Conservation (phyloP, 1,140 invertebrate genomes). For the Bilobella aurantiaca region DNA sequence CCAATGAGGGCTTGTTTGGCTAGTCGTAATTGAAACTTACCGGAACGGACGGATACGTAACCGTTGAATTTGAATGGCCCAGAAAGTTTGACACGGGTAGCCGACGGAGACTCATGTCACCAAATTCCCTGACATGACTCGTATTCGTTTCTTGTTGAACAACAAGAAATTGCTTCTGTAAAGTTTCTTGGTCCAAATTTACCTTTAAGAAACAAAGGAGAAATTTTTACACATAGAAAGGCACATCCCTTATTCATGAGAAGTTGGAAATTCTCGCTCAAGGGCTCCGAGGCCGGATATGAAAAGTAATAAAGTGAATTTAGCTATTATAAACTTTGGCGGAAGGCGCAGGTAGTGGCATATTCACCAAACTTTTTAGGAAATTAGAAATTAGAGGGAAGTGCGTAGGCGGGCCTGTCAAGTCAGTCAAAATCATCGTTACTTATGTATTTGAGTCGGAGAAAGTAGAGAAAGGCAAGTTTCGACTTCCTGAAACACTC, state of each 20-base stretch:
- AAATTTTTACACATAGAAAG: not conserved
- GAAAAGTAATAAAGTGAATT: too few species aligned
- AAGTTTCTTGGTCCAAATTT: constrained; percentile 45
- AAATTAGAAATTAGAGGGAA: not conserved
- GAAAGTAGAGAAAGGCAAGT: not conserved
- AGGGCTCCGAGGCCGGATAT: not conserved
- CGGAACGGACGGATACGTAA: constrained; percentile 19
- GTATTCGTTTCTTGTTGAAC: constrained; percentile 51
- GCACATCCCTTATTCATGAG: not conserved
- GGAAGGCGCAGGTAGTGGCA: not conserved
- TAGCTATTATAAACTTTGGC: not conserved
- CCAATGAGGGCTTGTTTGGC: constrained; percentile 2
- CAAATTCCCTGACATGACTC: constrained; percentile 52
- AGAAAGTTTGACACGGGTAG: constrained; percentile 42
- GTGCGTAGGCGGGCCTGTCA: not conserved
- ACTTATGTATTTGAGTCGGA: not conserved
- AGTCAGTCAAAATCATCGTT: not conserved
- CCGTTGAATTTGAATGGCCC: constrained; percentile 33
- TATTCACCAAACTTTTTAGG: not conserved
- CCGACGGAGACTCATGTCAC: constrained; percentile 43
- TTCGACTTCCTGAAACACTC: constrained; percentile 3
- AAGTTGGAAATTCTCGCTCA: not conserved
- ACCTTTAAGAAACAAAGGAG: constrained; percentile 37
- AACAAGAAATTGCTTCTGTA: constrained; percentile 48
- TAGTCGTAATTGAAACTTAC: constrained; percentile 17